Evolutionary conservation across 2,888 invertebrate species (phyloP).

Genomic region (Ophion costatus): DNA sequence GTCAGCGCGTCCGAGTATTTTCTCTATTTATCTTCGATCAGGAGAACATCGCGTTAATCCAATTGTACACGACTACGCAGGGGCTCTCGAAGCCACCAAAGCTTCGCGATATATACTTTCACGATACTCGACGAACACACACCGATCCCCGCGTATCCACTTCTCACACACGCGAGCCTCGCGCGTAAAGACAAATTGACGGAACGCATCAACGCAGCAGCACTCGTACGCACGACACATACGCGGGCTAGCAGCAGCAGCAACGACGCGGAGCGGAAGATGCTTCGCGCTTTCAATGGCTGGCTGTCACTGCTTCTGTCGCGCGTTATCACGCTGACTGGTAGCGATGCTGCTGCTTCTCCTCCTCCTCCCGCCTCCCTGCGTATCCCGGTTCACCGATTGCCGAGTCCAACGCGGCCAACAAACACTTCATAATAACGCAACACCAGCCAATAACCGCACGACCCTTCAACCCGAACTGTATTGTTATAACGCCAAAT

Average conservation of each 20-base stretch:
- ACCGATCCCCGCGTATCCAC: slow-evolving; percentile 32
- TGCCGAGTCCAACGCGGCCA: slow-evolving; percentile 50
- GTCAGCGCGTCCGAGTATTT: slow-evolving; percentile 38
- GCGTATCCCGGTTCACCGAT: slow-evolving; percentile 52
- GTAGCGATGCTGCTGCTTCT: slow-evolving; percentile 43
- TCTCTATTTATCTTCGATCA: slow-evolving; percentile 48
- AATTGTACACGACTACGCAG: slow-evolving; percentile 27
- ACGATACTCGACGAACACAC: slow-evolving; percentile 43
- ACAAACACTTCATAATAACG: slow-evolving; percentile 59
- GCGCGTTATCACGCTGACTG: slow-evolving; percentile 65
- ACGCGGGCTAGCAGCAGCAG: slow-evolving; percentile 1
- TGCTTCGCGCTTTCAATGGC: slow-evolving; percentile 58
- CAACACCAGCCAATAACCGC: slow-evolving; percentile 1
- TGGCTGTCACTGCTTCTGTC: slow-evolving; percentile 66
- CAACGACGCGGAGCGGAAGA: slow-evolving; percentile 36
- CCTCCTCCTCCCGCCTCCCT: slow-evolving; percentile 26
- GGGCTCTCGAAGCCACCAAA: slow-evolving; percentile 16
- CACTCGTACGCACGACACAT: slow-evolving; percentile 13
- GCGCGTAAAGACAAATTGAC: slow-evolving; percentile 38
- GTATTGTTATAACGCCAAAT: slow-evolving; percentile 22
- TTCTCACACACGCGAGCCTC: slow-evolving; percentile 24
- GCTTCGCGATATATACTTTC: slow-evolving; percentile 16
- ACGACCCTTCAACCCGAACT: slow-evolving; percentile 14
- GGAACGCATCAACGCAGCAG: slow-evolving; percentile 34
- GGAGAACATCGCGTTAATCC: slow-evolving; percentile 59